Base-by-base conservation (phyloP, 2,113 vertebrate genomes). In the Butastur rufipennis region DNA sequence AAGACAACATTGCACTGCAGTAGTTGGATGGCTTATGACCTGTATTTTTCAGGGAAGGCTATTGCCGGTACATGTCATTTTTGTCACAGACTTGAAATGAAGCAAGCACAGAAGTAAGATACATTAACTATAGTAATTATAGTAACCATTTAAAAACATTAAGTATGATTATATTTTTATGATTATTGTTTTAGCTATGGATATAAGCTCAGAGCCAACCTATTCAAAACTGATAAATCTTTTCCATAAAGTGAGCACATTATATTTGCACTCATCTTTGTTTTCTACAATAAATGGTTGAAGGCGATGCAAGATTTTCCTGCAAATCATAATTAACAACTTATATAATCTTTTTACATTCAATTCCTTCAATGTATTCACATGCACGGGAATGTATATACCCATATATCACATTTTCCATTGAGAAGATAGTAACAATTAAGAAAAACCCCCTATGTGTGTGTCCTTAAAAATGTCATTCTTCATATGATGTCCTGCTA, bases 61-160 rank as follows among this genome's bases (percentile, higher is more conserved):
- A 31, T 93, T 89, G 90, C 82, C 50, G 87, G 72, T 97, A 43
- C 75, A 79, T 78, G 77, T 91, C 91, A 67, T 88, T 96, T 97
- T 97, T 94, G 81, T 92, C 86, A 70, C 63, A 90, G 80, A 91
- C 90, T 96, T 96, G 90, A 97, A 98, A 96, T 96, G 77, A 96
- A 97, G 81, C 89, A 95, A 96, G 92, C 70, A 86, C 11, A 40
- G 87, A 88, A 83, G 68, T 65, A 90, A 96, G 77, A 91, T 82
- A 81, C 59, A 95, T 92, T 97, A 97, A 89, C 73, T 95, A 61
- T 78, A 95, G 94, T 96, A 97, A 97, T 97, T 97, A 97, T 40
- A 97, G 81, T 72, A 92, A 43, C 73, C 20, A 89, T 97, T 97
- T 96, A 72, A 70, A 96, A 97, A 59, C 86, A 94, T 89, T 95